Evolutionary conservation across 2,797 vertebrate genomes (phyloP), one percentile per base, ranked within the genome.

Genomic region (Anableps anableps): DNA sequence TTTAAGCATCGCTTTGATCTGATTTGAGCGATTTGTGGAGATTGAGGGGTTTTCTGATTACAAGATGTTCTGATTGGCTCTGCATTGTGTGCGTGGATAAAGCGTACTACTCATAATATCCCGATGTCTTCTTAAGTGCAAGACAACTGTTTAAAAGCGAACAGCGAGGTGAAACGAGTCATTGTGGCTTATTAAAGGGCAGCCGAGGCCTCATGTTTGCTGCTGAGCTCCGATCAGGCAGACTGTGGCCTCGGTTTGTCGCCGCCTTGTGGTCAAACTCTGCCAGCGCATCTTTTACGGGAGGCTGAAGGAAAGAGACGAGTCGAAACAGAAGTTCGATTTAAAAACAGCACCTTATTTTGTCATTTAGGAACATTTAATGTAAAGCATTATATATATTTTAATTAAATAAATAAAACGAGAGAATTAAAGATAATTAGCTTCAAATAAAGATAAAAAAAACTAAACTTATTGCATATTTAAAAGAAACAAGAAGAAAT

Each of bases 1-100:
- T 95, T 95, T 92, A 91, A 90, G 93, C 95, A 93, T 95, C 76
- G 80, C 91, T 97, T 95, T 95, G 95, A 97, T 96, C 95, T 17
- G 78, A 84, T 89, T 83, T 53, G 75, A 79, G 75, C 74, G 62
- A 85, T 88, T 87, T 85, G 79, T 76, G 48, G 70, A 74, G 50
- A 74, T 45, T 19, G 19, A 72, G 41, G 78, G 45, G 4, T 50
- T 34, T 62, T 78, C 83, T 58, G 78, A 85, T 86, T 82, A 72
- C 55, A 66, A 79, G 55, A 72, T 78, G 81, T 68, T 88, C 51
- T 83, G 75, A 88, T 80, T 83, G 76, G 48, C 74, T 60, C n/a
- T 72, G 36, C 70, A 51, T 64, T 16, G 78, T 34, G 41, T 34
- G 58, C 16, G 58, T 66, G 72, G 50, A 45, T 29, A 1, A n/a